Percentiles rank a stretch among this genome's conserved stretches.
These are phyloP conservation scores for Periphyllus acericola DNA, from an alignment of 2,888 invertebrate species.

Conservation along the genomic window DNA sequence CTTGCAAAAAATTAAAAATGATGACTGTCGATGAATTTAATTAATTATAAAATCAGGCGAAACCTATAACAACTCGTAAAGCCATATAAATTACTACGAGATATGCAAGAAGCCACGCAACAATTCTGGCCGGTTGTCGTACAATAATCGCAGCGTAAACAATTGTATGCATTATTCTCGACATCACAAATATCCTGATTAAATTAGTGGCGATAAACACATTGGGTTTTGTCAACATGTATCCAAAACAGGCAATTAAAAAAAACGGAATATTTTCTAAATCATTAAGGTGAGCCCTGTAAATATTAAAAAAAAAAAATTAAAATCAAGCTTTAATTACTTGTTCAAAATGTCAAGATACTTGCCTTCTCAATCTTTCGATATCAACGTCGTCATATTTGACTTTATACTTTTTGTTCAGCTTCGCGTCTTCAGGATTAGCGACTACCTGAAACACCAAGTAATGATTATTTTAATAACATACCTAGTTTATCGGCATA, in stretches of 20 bases:
- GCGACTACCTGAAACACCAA: slow-evolving; percentile 68
- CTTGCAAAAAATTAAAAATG: background rate
- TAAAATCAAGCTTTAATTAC: background rate
- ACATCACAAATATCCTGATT: slow-evolving; percentile 72
- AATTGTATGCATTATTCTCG: slow-evolving; percentile 73
- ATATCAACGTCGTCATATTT: slow-evolving; percentile 69
- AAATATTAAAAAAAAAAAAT: slow-evolving; percentile 64
- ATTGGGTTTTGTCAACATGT: slow-evolving; percentile 73
- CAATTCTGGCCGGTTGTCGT: slow-evolving; percentile 72
- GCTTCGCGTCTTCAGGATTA: slow-evolving; percentile 70
- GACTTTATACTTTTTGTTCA: slow-evolving; percentile 65
- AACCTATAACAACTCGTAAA: slow-evolving; percentile 20
- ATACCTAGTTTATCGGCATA: no score
- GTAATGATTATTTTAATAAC: no score
- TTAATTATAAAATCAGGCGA: background rate
- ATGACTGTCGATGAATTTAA: background rate
- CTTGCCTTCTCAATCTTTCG: slow-evolving; percentile 70
- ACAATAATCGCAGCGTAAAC: slow-evolving; percentile 74
- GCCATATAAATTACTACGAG: slow-evolving; percentile 50
- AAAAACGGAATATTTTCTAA: slow-evolving; percentile 78
- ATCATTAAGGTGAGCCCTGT: slow-evolving; percentile 77
- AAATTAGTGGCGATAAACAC: slow-evolving; percentile 69
- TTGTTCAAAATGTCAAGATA: background rate
- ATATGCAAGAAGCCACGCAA: slow-evolving; percentile 68
- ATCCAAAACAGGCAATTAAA: slow-evolving; percentile 73